Percentiles rank a stretch among this genome's conserved stretches.
phyloP scores from a whole-genome alignment of 2,797 vertebrate species.

The Etheostoma nigrum region DNA sequence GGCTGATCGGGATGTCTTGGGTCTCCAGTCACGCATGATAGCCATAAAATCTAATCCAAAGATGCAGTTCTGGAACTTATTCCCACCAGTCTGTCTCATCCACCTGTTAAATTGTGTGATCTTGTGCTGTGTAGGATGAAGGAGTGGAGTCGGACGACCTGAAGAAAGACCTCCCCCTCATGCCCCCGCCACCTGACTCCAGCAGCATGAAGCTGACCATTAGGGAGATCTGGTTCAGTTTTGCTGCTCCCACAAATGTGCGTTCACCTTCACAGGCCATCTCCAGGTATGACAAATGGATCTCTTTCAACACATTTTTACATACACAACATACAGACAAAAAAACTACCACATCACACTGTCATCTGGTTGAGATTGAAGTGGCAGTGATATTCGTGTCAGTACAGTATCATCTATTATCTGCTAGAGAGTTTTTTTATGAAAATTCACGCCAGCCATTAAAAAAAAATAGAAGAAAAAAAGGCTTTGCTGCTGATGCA shows the following conservation, averaged over 20 bases:
- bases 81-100: background rate
- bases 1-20: background rate
- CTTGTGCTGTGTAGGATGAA: slow-evolving; percentile 88
- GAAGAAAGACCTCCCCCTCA: slow-evolving; percentile 96
- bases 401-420: slow-evolving; percentile 2
- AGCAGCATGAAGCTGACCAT: slow-evolving; percentile 99
- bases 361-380: background rate
- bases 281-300: slow-evolving; percentile 86
- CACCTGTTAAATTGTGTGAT: background rate
- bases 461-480: too few relatives aligned
- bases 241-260: slow-evolving; percentile 97
- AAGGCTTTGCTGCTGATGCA: slow-evolving; percentile 1
- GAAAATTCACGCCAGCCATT: background rate
- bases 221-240: slow-evolving; percentile 99
- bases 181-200: slow-evolving; percentile 97
- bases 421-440: background rate
- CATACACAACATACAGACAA: background rate
- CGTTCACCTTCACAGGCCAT: slow-evolving; percentile 91
- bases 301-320: background rate
- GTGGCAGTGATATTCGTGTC: background rate
- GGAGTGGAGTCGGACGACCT: slow-evolving; percentile 98
- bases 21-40: background rate
- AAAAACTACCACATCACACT: background rate
- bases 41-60: background rate
- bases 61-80: background rate